These are phyloP conservation scores for Tupiocoris notatus DNA, from an alignment of 2,888 invertebrate species.

Conservation along the genomic window DNA sequence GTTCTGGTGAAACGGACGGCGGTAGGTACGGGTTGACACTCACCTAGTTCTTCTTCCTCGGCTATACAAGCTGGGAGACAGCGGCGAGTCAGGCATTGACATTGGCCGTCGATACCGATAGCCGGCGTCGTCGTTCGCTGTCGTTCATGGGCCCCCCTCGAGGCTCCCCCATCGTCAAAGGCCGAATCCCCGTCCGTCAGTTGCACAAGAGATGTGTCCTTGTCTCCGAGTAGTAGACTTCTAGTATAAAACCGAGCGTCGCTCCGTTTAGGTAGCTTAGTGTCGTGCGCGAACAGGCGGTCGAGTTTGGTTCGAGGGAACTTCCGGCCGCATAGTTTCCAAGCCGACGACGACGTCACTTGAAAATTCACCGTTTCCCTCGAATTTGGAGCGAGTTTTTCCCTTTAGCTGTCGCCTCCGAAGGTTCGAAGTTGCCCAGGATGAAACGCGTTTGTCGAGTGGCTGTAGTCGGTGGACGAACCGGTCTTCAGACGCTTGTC, in stretches of 20 bases:
- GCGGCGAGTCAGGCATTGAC: slow-evolving; percentile 20
- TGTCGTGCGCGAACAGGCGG: slow-evolving; percentile 12
- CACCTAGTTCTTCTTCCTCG: slow-evolving; percentile 25
- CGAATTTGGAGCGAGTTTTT: no score
- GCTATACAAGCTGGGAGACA: neutral
- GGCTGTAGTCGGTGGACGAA: slow-evolving; percentile 22
- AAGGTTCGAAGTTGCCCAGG: no score
- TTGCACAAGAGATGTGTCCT: slow-evolving; percentile 40
- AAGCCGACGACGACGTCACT: neutral
- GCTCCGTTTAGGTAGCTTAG: slow-evolving; percentile 32
- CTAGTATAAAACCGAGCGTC: slow-evolving; percentile 38
- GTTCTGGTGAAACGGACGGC: neutral
- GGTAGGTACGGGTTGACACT: slow-evolving; percentile 24
- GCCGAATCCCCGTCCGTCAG: slow-evolving; percentile 34
- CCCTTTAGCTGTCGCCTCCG: no score
- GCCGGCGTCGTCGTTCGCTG: neutral
- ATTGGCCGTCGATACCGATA: slow-evolving; percentile 20
- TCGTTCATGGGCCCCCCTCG: neutral
- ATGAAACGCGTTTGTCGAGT: slow-evolving; percentile 38
- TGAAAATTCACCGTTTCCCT: neutral
- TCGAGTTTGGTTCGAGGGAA: no score
- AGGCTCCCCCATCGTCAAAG: slow-evolving; percentile 28
- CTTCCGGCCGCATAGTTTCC: no score
- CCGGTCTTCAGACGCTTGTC: slow-evolving; percentile 25
- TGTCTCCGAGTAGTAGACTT: slow-evolving; percentile 40